phyloP scores from a whole-genome alignment of 2,113 vertebrate species.

The Notothenia rossii region DNA sequence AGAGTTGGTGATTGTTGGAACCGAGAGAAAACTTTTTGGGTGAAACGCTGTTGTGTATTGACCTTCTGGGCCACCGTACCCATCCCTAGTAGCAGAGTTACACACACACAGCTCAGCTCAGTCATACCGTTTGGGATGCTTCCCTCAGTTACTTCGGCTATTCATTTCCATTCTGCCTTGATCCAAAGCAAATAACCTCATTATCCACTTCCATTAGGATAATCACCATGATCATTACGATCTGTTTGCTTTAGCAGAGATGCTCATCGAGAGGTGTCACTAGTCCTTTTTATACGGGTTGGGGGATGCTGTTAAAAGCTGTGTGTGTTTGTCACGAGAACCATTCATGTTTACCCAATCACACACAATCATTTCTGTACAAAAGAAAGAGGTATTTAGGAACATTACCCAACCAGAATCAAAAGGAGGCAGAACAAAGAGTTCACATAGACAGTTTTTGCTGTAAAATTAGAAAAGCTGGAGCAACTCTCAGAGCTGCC shows the following conservation, averaged over 20 bases:
- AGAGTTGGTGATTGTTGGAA: too few species aligned
- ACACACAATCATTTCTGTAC: slow-evolving; percentile 31
- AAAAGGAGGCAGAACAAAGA: slow-evolving; percentile 69
- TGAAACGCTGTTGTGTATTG: too few species aligned
- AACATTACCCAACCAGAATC: slow-evolving; percentile 55
- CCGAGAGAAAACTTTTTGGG: too few species aligned
- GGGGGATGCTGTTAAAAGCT: slow-evolving; percentile 33
- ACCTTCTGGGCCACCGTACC: too few species aligned
- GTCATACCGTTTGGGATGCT: slow-evolving; percentile 58
- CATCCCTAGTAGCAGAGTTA: not conserved
- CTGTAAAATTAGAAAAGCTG: slow-evolving; percentile 74
- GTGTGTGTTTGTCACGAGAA: slow-evolving; percentile 35
- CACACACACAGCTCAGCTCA: slow-evolving; percentile 1
- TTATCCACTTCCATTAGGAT: slow-evolving; percentile 81
- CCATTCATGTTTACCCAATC: slow-evolving; percentile 52
- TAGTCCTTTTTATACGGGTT: slow-evolving; percentile 29
- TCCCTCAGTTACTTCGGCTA: slow-evolving; percentile 48
- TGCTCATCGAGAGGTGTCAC: slow-evolving; percentile 71
- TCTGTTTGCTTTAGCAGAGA: slow-evolving; percentile 75
- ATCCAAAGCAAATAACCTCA: slow-evolving; percentile 83
- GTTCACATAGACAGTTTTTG: slow-evolving; percentile 62
- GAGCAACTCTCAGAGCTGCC: slow-evolving; percentile 49
- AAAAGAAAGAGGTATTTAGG: slow-evolving; percentile 56
- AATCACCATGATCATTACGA: slow-evolving; percentile 82
- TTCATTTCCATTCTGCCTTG: slow-evolving; percentile 74